These are phyloP conservation scores for Archips xylosteana DNA, from an alignment of 2,888 invertebrate genomes.

Conservation along the genomic window DNA sequence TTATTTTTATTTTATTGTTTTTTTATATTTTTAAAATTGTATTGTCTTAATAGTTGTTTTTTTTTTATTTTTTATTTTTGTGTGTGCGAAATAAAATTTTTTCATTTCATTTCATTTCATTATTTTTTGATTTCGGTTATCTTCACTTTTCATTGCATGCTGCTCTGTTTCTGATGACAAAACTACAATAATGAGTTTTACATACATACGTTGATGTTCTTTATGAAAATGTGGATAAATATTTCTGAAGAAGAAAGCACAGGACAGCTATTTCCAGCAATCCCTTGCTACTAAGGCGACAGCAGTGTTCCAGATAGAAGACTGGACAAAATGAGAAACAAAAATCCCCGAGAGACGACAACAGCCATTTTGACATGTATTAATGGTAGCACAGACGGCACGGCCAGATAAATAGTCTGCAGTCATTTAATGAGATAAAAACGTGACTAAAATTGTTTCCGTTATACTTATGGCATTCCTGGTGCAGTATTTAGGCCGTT, in stretches of 20 bases:
- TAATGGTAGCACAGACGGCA: slow-evolving; percentile 72
- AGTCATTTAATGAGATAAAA: slow-evolving; percentile 78
- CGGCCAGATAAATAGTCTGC: slow-evolving; percentile 72
- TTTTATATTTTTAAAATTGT: too few species aligned
- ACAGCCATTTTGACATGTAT: slow-evolving; percentile 70
- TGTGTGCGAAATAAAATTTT: too few species aligned
- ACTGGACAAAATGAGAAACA: slow-evolving; percentile 59
- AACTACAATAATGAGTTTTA: too few species aligned
- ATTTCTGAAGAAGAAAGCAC: not conserved
- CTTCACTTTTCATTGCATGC: too few species aligned
- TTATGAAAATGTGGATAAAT: not conserved
- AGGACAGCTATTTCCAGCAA: slow-evolving; percentile 11
- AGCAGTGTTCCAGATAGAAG: slow-evolving; percentile 61
- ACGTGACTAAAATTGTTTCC: slow-evolving; percentile 68
- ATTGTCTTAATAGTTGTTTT: too few species aligned
- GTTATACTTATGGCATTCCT: slow-evolving; percentile 62
- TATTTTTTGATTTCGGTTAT: too few species aligned
- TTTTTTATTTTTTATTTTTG: too few species aligned
- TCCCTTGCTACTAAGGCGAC: slow-evolving; percentile 24
- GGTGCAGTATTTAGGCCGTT: slow-evolving; percentile 44
- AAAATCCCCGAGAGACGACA: slow-evolving; percentile 50
- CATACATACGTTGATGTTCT: too few species aligned
- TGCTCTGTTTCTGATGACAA: too few species aligned
- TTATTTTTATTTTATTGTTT: too few species aligned
- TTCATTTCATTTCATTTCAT: too few species aligned